Evolutionary conservation across 2,113 vertebrate genomes (phyloP).

Genomic region (Pelmatolapia mariae): DNA sequence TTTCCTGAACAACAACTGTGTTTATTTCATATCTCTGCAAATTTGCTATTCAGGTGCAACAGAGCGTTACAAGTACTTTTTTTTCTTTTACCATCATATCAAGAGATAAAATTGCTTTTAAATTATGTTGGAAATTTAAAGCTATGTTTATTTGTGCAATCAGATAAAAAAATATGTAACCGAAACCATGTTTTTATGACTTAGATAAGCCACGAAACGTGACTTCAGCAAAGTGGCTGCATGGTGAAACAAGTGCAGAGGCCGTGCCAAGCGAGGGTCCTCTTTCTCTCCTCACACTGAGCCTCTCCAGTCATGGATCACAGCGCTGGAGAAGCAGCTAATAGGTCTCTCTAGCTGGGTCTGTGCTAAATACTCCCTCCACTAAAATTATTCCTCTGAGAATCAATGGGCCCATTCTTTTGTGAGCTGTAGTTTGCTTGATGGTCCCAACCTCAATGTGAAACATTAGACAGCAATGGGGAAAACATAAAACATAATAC

Average conservation of each 20-base stretch:
- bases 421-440: conserved; percentile 72
- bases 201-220: background rate
- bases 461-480: conserved; percentile 80
- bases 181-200: background rate
- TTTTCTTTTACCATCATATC: background rate
- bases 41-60: background rate
- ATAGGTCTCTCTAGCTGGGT: conserved; percentile 71
- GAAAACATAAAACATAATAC: conserved; percentile 83
- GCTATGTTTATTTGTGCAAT: background rate
- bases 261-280: conserved; percentile 63
- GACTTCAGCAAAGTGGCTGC: conserved; percentile 27
- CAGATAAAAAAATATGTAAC: background rate
- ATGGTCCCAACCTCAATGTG: conserved; percentile 76
- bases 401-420: conserved; percentile 81
- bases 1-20: background rate
- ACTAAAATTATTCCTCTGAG: conserved; percentile 78
- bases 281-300: conserved; percentile 70
- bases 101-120: background rate
- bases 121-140: background rate
- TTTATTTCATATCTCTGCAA: background rate
- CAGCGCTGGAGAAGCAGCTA: conserved; percentile 75
- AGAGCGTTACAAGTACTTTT: background rate
- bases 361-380: conserved; percentile 75
- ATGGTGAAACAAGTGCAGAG: conserved; percentile 37
- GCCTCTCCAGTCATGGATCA: conserved; percentile 78